Conservation (phyloP, 2,113 vertebrate genomes). For the Artemisiospiza belli region DNA sequence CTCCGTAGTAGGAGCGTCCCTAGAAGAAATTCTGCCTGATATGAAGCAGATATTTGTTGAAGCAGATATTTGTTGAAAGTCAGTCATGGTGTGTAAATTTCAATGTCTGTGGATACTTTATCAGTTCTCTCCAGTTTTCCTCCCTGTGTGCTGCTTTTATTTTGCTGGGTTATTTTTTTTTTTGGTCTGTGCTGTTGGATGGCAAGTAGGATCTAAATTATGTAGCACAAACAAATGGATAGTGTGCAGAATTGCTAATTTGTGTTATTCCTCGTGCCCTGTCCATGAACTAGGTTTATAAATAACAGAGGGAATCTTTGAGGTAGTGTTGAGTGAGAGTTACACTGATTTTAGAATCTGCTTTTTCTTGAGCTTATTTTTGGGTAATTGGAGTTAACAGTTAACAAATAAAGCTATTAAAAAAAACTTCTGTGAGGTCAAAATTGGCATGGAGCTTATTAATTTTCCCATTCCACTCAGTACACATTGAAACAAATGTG, state of each 20-base stretch:
- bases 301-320: not conserved
- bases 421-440: not conserved
- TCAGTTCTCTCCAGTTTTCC: not conserved
- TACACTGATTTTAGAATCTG: not conserved
- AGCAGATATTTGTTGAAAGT: not conserved
- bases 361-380: not conserved
- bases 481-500: not conserved
- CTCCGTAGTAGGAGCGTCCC: not conserved
- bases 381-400: not conserved
- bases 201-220: not conserved
- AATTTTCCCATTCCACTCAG: not conserved
- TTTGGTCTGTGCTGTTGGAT: not conserved
- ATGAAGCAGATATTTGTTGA: not conserved
- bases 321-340: not conserved
- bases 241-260: not conserved
- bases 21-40: not conserved
- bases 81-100: not conserved
- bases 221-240: not conserved
- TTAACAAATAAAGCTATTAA: not conserved
- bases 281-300: not conserved
- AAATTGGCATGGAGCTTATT: not conserved
- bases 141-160: not conserved
- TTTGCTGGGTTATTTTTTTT: not conserved
- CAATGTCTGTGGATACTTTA: not conserved
- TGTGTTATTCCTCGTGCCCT: not conserved